Base-by-base conservation (phyloP, 1,140 invertebrate genomes). In the Drosophila chauvacae region DNA sequence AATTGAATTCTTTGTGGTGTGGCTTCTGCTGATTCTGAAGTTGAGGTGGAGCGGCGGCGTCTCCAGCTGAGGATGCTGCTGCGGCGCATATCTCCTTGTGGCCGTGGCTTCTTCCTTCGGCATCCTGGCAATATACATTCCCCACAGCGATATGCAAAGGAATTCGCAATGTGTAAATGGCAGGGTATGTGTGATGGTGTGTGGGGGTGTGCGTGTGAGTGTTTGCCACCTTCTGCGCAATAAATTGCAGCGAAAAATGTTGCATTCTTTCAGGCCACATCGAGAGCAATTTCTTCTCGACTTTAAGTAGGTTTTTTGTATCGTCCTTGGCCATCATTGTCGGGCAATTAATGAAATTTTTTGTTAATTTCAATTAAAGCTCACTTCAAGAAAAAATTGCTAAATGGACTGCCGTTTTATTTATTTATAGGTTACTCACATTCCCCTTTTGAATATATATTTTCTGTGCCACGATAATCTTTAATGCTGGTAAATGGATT, bases 1-100 rank as follows among this genome's bases (percentile, higher is more conserved):
- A 91, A 91, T 84, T 88, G 83, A 83, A 87, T 87, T 91, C 88
- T 87, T 81, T 91, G 85, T 88, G 85, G 77, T 68, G 75, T 66
- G 60, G 75, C 65, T 77, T 42, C 37, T 64, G 62, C 66, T 70
- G 62, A 44, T 39, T 53, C 65, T 66, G 60, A 63, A 53, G 65
- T 20, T 59, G 65, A 35, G 69, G 69, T 30, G 50, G 11, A 35
- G 30, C 50, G 28, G 28, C 10, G 50, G 7, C 66, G 66, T 71
- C 69, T 72, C 66, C 69, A 42, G 69, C 69, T 72, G 69, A 42
- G 69, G 51, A 72, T 72, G 48, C 48, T 28, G 50, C 50, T 71
- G 50, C 26, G 75, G 57, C 65, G 73, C 77, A 88, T 88, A 84
- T 88, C 83, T 84, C 68, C 51, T 76, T 84, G 50, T 61, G 73